These are phyloP conservation scores for Panagrolaimus sp. DNA, from an alignment of 1,140 invertebrate genomes.

Conservation along the genomic window DNA sequence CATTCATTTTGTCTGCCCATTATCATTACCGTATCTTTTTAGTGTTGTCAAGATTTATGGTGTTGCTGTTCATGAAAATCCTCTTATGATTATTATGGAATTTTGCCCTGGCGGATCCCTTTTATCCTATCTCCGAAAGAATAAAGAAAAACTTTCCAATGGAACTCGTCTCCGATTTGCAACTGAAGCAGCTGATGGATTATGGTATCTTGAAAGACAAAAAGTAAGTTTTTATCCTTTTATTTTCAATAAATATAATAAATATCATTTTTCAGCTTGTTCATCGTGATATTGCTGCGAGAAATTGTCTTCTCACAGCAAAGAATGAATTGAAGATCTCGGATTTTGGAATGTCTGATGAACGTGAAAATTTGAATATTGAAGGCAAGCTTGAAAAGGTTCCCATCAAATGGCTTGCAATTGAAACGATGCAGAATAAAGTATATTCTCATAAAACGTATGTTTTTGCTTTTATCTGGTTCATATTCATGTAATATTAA, in stretches of 20 bases:
- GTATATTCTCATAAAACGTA: constrained; percentile 43
- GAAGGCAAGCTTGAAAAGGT: constrained; percentile 80
- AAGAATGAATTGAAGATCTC: constrained; percentile 37
- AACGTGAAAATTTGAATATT: constrained; percentile 60
- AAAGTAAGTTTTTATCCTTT: constrained; percentile 30
- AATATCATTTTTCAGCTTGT: too few species aligned
- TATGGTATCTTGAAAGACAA: constrained; percentile 32
- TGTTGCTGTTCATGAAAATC: constrained; percentile 61
- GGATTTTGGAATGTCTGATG: constrained; percentile 44
- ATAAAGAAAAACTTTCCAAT: constrained; percentile 23
- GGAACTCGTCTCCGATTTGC: constrained; percentile 36
- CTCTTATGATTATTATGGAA: constrained; percentile 43
- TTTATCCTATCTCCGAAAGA: constrained; percentile 35
- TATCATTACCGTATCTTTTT: too few species aligned
- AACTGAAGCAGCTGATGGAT: constrained; percentile 37
- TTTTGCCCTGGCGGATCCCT: constrained; percentile 44
- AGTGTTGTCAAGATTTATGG: constrained; percentile 61
- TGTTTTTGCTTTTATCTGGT: constrained; percentile 24
- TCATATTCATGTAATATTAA: not conserved
- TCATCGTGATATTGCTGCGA: constrained; percentile 32
- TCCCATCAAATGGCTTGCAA: constrained; percentile 69
- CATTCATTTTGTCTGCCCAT: too few species aligned
- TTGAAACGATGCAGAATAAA: constrained; percentile 54
- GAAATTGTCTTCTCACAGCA: constrained; percentile 39
- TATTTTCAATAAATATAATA: too few species aligned